Conservation (phyloP, 2,888 invertebrate species). For the Gnatocerus cornutus region DNA sequence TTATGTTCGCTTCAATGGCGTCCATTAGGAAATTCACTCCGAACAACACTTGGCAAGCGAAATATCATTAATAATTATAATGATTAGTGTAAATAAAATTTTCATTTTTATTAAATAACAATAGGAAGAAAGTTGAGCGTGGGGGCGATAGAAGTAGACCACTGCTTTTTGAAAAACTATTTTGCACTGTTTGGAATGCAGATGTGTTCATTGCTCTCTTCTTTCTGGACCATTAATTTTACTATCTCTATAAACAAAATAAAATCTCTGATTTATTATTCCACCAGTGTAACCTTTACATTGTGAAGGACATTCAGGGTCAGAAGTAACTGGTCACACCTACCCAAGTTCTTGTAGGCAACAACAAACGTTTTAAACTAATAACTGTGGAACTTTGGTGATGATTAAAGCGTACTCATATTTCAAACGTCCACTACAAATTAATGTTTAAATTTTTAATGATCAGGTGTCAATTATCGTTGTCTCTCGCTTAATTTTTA, state of each 20-base stretch:
- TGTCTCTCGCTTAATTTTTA: slow-evolving; percentile 1
- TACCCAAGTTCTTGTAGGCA: not conserved
- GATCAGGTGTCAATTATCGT: slow-evolving; percentile 1
- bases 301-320: slow-evolving; percentile 11
- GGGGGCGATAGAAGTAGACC: no score
- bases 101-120: slow-evolving; percentile 35
- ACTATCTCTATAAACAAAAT: not conserved
- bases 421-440: slow-evolving; percentile 1
- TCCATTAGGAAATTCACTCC: slow-evolving; percentile 48
- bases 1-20: slow-evolving; percentile 61
- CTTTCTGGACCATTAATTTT: not conserved
- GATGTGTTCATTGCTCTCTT: not conserved
- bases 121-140: slow-evolving; percentile 38
- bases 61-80: slow-evolving; percentile 46
- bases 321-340: slow-evolving; percentile 1
- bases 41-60: slow-evolving; percentile 48
- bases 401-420: not conserved
- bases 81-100: slow-evolving; percentile 21
- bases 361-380: not conserved
- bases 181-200: not conserved
- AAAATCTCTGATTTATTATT: not conserved
- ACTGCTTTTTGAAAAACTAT: no score
- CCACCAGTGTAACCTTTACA: not conserved
- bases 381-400: not conserved
- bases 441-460: not conserved